These are phyloP conservation scores for Stomatorhinus ivindoensis DNA, from an alignment of 2,113 vertebrate species.

Conservation along the genomic window DNA sequence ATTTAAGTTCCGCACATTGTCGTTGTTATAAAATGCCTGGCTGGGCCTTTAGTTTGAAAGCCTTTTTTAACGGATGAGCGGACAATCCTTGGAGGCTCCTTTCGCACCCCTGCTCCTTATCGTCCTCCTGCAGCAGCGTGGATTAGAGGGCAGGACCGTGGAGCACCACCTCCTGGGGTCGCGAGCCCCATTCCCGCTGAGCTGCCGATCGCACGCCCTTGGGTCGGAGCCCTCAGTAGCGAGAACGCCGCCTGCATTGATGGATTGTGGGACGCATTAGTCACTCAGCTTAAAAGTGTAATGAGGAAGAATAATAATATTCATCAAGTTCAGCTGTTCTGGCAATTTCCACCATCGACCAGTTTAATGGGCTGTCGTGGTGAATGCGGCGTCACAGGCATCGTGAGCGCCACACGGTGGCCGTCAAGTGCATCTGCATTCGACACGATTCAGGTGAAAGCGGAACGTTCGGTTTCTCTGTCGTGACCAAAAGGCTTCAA, in stretches of 20 bases:
- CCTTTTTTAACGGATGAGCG: not conserved
- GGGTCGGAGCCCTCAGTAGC: not conserved
- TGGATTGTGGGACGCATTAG: conserved; percentile 34
- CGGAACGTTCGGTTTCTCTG: not conserved
- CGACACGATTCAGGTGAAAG: not conserved
- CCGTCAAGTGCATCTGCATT: not conserved
- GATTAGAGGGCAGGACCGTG: conserved; percentile 30
- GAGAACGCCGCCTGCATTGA: conserved; percentile 21
- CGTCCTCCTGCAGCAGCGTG: conserved; percentile 38
- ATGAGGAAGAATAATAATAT: conserved; percentile 31
- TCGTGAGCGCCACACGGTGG: conserved; percentile 27
- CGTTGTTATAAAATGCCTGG: conserved; percentile 26
- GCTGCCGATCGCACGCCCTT: conserved; percentile 25
- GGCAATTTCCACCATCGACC: conserved; percentile 28
- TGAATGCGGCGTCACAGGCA: conserved; percentile 27
- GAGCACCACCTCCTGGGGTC: not conserved
- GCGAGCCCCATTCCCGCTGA: not conserved
- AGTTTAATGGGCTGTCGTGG: conserved; percentile 36
- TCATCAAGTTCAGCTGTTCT: conserved; percentile 31
- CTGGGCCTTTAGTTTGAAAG: conserved; percentile 39
- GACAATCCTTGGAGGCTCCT: conserved; percentile 27
- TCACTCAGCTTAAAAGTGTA: conserved; percentile 32
- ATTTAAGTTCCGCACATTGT: too few species aligned
- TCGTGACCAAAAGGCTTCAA: conserved; percentile 76
- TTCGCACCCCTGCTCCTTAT: conserved; percentile 42